Evolutionary conservation across 2,888 invertebrate species (phyloP).

Genomic region (Acanthosepion esculentum): DNA sequence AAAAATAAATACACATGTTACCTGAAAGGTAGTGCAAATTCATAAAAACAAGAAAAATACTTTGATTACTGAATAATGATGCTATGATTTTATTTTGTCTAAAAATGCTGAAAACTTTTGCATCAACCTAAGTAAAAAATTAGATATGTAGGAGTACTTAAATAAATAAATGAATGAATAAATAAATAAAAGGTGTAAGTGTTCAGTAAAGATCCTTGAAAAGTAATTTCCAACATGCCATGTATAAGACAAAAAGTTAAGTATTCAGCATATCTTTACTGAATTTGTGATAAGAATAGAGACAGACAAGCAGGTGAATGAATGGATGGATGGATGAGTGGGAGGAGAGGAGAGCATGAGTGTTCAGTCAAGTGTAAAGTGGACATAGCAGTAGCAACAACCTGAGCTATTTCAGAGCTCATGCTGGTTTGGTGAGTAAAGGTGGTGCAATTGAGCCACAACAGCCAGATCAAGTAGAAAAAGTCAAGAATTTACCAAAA

Average conservation of each 20-base stretch:
- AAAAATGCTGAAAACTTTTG: too few relatives aligned
- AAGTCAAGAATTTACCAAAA: constrained; percentile 43
- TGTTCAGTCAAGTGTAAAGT: neutral
- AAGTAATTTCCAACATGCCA: neutral
- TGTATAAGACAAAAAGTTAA: neutral
- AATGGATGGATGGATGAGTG: neutral
- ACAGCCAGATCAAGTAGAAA: constrained; percentile 34
- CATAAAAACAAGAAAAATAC: too few relatives aligned
- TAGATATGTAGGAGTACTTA: too few relatives aligned
- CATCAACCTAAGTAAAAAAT: too few relatives aligned
- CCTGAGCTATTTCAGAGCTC: neutral
- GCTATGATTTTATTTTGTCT: too few relatives aligned
- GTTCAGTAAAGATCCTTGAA: neutral
- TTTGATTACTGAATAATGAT: too few relatives aligned
- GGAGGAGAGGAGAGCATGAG: neutral
- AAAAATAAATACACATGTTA: too few relatives aligned
- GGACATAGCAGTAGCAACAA: neutral
- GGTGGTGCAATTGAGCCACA: constrained; percentile 38
- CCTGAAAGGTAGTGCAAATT: too few relatives aligned
- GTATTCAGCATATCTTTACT: neutral
- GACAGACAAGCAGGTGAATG: neutral
- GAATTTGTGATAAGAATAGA: neutral
- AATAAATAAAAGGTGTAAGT: neutral
- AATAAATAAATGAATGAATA: too few relatives aligned
- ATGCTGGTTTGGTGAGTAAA: neutral